Evolutionary conservation across 2,113 vertebrate species (phyloP), one percentile per base, ranked within the genome.

Genomic region (Ptyas mucosa): DNA sequence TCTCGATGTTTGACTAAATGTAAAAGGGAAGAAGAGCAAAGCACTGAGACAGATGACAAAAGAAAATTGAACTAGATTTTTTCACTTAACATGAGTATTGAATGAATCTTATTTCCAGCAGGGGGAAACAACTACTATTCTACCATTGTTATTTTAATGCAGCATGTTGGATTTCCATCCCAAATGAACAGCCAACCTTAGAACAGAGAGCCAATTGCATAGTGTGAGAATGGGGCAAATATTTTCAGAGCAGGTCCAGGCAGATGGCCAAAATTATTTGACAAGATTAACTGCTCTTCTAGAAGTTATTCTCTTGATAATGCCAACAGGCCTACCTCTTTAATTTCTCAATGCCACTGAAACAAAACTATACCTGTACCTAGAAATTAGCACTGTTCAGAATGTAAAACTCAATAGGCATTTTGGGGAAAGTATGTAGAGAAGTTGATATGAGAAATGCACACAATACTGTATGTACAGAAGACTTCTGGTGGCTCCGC

Each of bases 1-100:
- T 86, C 94, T 94, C 85, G 86, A n/a, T 93, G 29, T 89, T 18
- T 58, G 11, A 1, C 15, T 89, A 90, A 54, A 93, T 93, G 39
- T 55, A 90, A 61, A n/a, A 58, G 90, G 58, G 87, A 54, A 1
- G 90, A 29, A 90, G 90, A 94, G 43, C 55, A 18, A n/a, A 55
- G 52, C 88, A 81, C 51, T 81, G 89, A 92, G 20, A 14, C 43
- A 24, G 9, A 24, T 90, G 57, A 53, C 26, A 85, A 58, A 85
- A 24, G 14, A 75, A 89, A 93, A 57, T 81, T 3, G 69, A 53
- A 91, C 89, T 61, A 43, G 87, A 1, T 29, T 57, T 89, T 34
- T 52, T 57, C 29, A 86, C 2, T 34, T 8, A 54, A n/a, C 24
- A 53, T 29, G 54, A 15, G 69, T 20, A 52, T 85, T 23, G 75